Evolutionary conservation across 2,797 vertebrate genomes (phyloP), one percentile per base, ranked within the genome.

Genomic region (Nasua narica): DNA sequence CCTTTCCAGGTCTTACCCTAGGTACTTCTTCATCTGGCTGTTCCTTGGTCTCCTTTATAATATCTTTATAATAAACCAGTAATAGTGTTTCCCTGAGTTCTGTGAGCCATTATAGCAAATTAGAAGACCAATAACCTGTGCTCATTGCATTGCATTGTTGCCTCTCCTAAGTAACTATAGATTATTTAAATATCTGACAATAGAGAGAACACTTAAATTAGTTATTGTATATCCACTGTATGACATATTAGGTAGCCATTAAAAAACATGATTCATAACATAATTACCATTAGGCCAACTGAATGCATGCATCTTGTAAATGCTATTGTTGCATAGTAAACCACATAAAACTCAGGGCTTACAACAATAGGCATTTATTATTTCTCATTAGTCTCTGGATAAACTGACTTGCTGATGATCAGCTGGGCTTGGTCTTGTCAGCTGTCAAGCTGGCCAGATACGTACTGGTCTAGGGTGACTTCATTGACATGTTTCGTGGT

Each of bases 1-100:
- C 25, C 11, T 9, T 92, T 87, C 15, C 56, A 82, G 10, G 50
- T 15, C 37, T 82, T 37, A 4, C 19, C n/a, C 48, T 67, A 10
- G 67, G 35, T 79, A 69, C 62, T 52, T 82, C 54, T 91, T 69
- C n/a, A 77, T 40, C n/a, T 83, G 77, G 19, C 16, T 58, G 9
- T 46, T 91, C 25, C 48, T 32, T 65, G 81, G 35, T 50, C 40
- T 69, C 29, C 15, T 92, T 65, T 81, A 65, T 74, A 74, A 72
- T 74, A 91, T 65, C 54, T 72, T 76, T 95, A 87, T 54, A 67
- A 58, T 88, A 88, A 92, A n/a, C n/a, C 48, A 58, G n/a, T 48
- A 37, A 21, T 29, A 65, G 35, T 70, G 40, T 87, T 70, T 78
- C n/a, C 27, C 50, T 67, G 35, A 77, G 56, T 87, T 92, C 67